Conservation (phyloP, 64 coral and sea anemone genomes). For the Acropora yongei region DNA sequence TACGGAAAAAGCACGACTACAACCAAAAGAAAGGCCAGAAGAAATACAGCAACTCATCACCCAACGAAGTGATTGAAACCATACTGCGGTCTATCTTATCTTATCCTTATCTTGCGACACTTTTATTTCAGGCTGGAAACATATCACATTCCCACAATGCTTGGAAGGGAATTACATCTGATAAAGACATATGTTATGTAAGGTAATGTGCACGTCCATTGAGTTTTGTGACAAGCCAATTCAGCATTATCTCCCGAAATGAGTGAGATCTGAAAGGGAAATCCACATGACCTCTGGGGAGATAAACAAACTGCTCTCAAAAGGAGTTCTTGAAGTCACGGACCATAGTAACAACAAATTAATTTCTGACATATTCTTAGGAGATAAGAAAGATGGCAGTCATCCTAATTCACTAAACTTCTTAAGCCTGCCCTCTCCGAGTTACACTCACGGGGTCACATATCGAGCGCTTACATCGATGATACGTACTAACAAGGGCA, state of each 20-base stretch:
- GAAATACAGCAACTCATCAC: slow-evolving; percentile 1
- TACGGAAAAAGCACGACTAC: background rate
- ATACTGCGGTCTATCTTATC: background rate
- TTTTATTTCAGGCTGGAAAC: background rate
- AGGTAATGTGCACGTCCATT: background rate
- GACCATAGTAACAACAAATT: background rate
- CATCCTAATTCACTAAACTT: slow-evolving; percentile 55
- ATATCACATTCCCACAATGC: background rate
- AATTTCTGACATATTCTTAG: slow-evolving; percentile 19
- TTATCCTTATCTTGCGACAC: background rate
- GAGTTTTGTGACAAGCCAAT: no score
- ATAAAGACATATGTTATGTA: background rate
- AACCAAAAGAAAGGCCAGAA: background rate
- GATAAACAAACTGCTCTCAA: no score
- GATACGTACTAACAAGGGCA: slow-evolving; percentile 36
- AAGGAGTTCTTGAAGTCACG: no score
- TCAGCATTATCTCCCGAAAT: no score
- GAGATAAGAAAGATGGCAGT: slow-evolving; percentile 1
- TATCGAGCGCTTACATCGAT: slow-evolving; percentile 41
- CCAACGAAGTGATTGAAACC: background rate
- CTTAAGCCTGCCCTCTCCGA: slow-evolving; percentile 29
- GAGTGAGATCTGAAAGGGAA: no score
- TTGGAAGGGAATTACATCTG: background rate
- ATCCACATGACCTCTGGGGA: no score
- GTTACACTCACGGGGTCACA: background rate